Evolutionary conservation across 37 sponge, comb jelly and placozoan species (phyloP), one percentile per base, ranked within the genome.

Genomic region (Spongia lamella): DNA sequence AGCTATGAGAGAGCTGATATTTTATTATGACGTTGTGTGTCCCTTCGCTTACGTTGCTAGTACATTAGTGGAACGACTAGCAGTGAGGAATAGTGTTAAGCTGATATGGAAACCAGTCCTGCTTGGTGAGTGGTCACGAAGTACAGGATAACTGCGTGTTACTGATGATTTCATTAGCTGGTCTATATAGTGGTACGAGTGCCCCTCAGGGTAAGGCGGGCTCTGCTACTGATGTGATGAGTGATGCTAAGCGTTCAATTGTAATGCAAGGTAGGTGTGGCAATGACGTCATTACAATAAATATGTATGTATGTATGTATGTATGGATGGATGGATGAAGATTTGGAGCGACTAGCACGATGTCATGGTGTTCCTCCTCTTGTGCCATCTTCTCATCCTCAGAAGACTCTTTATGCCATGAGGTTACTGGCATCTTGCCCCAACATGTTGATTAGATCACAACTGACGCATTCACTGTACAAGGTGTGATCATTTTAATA

Each of bases 21-120:
- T 95, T 63, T 95, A 91, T 70, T 95, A 91, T 73, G 96, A 95
- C 51, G 67, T 95, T n/a, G 96, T 95, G 27, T 95, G 96, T 62
- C 96, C 96, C 11, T 95, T 90, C 40, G 96, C 96, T 4, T 95
- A 91, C 77, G 82, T 82, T 51, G 92, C 96, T 16, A 95, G 92
- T 35, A 61, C 77, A 0, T 63, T 81, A n/a, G 70, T 95, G 31
- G 89, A 88, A 36, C 39, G 47, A 0, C 4, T 91, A 53, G 79
- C 77, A 4, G 19, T 27, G 56, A 80, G 89, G 65, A 53, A 76
- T 17, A 77, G 80, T 5, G 91, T 76, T 0, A 54, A 20, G 14
- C 63, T 95, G 1, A 53, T 53, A 3, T 95, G 96, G 96, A 86
- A 61, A 39, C 96, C 96, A 15, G 96, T 95, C 17, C 83, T 95